Evolutionary conservation across 2,888 invertebrate genomes (phyloP).

Genomic region (Drosophila fulvimacula): DNA sequence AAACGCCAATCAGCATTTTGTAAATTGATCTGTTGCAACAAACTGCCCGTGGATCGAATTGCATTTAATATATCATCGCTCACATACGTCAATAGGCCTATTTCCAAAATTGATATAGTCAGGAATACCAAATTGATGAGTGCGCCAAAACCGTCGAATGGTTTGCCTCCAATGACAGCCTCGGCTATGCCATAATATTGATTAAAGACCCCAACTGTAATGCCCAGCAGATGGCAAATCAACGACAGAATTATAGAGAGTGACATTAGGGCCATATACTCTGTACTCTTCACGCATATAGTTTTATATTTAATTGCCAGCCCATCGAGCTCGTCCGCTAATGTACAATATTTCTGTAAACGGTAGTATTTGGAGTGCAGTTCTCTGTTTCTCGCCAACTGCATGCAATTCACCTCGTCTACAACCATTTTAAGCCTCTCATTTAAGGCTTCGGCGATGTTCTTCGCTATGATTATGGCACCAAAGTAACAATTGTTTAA

Average conservation of each 20-base stretch:
- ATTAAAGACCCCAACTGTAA: slow-evolving; percentile 78
- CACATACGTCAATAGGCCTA: slow-evolving; percentile 66
- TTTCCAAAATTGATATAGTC: slow-evolving; percentile 74
- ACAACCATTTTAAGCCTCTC: slow-evolving; percentile 57
- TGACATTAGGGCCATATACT: slow-evolving; percentile 62
- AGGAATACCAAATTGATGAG: slow-evolving; percentile 78
- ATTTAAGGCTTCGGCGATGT: slow-evolving; percentile 71
- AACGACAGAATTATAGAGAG: slow-evolving; percentile 76
- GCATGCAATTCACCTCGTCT: slow-evolving; percentile 71
- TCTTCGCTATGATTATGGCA: slow-evolving; percentile 65
- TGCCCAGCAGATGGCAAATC: slow-evolving; percentile 80
- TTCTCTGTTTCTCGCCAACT: slow-evolving; percentile 57
- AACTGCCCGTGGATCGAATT: slow-evolving; percentile 67
- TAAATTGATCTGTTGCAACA: slow-evolving; percentile 73
- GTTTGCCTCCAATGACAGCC: slow-evolving; percentile 67
- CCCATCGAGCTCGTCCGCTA: slow-evolving; percentile 81
- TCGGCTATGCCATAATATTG: slow-evolving; percentile 80
- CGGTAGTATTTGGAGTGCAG: slow-evolving; percentile 74
- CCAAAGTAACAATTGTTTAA: slow-evolving; percentile 80
- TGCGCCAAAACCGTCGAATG: slow-evolving; percentile 75
- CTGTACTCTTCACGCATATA: slow-evolving; percentile 55
- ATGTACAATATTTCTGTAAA: slow-evolving; percentile 78
- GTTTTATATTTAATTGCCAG: slow-evolving; percentile 65
- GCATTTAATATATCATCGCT: slow-evolving; percentile 60
- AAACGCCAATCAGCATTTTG: slow-evolving; percentile 75